A percentile compares a stretch with the other conserved stretches of the same genome.
Conservation (phyloP, 2,797 vertebrate species). For the Eulemur albifrons region DNA sequence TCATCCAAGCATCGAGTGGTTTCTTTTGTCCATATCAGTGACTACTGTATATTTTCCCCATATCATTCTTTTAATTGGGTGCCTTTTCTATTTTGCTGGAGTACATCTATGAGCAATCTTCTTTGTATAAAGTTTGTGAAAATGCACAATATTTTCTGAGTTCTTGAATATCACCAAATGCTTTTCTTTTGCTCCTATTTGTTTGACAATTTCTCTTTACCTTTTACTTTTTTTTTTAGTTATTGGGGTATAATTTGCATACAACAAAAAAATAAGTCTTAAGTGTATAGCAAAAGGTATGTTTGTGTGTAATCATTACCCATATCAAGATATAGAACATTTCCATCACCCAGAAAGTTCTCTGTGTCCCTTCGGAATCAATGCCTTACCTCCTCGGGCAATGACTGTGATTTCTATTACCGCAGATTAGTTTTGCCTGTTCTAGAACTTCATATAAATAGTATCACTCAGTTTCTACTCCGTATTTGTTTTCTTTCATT, state of each 20-base stretch:
- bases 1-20: not conserved
- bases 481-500: not conserved
- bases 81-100: not conserved
- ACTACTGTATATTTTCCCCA: not conserved
- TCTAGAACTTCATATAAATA: not conserved
- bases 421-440: not conserved
- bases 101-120: not conserved
- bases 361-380: not conserved
- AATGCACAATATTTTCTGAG: not conserved
- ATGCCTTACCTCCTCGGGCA: not conserved
- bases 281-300: not conserved
- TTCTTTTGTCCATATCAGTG: not conserved
- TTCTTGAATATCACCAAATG: too few species aligned
- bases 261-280: not conserved
- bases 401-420: not conserved
- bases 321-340: not conserved
- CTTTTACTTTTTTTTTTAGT: not conserved
- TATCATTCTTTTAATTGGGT: not conserved
- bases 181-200: not conserved
- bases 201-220: not conserved
- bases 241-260: not conserved
- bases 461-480: not conserved
- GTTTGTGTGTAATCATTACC: not conserved
- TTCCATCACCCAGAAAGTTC: not conserved
- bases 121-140: not conserved